A percentile compares a stretch with the other conserved stretches of the same genome.
Evolutionary conservation across 2,888 invertebrate species (phyloP).

Genomic region (Protodeltote pygarga): DNA sequence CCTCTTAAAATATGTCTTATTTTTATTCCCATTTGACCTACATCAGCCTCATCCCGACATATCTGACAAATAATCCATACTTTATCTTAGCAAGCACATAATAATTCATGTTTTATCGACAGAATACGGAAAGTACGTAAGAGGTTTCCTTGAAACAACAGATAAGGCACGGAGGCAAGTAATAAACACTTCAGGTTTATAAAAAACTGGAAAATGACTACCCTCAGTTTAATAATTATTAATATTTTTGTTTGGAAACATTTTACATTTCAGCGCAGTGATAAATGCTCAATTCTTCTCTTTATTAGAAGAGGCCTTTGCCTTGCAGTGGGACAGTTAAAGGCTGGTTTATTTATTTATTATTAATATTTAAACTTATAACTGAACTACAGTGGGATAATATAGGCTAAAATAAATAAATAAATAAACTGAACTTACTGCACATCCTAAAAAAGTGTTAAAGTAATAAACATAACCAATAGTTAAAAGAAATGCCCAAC

Average conservation of each 20-base stretch:
- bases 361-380: too few relatives aligned
- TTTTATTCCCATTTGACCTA: neutral
- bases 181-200: conserved; percentile 36
- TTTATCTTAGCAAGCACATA: conserved; percentile 30
- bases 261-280: too few relatives aligned
- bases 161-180: conserved; percentile 41
- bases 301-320: too few relatives aligned
- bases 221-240: neutral
- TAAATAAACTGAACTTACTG: too few relatives aligned
- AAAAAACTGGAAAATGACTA: conserved; percentile 8
- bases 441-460: too few relatives aligned
- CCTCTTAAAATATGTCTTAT: neutral
- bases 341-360: too few relatives aligned
- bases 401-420: too few relatives aligned
- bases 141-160: conserved; percentile 19
- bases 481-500: neutral
- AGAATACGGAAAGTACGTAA: conserved; percentile 12
- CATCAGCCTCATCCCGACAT: neutral
- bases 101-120: conserved; percentile 36
- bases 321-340: too few relatives aligned
- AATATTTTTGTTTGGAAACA: neutral
- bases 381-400: too few relatives aligned
- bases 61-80: conserved; percentile 10
- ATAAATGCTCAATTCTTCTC: too few relatives aligned
- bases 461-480: neutral